Conservation (phyloP, 2,888 invertebrate species). For the Endomychus coccineus region DNA sequence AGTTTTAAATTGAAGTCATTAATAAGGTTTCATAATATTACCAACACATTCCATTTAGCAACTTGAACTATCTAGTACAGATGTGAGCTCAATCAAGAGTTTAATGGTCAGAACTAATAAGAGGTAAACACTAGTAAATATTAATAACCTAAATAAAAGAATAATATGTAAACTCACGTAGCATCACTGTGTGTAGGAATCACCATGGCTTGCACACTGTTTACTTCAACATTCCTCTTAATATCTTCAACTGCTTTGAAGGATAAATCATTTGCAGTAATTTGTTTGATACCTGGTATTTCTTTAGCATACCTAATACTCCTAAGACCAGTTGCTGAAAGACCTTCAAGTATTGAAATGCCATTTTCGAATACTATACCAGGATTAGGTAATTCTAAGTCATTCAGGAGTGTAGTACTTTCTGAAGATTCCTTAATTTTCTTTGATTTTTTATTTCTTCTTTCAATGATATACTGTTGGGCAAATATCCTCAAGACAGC, state of each 20-base stretch:
- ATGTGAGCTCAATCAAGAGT: no score
- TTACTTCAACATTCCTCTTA: constrained; percentile 66
- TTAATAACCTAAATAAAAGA: no score
- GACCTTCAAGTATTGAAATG: constrained; percentile 77
- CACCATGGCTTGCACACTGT: constrained; percentile 68
- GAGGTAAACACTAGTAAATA: no score
- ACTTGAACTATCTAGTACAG: no score
- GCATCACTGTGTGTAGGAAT: constrained; percentile 80
- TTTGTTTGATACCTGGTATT: constrained; percentile 68
- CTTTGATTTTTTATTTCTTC: constrained; percentile 29
- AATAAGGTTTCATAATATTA: no score
- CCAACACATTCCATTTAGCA: no score
- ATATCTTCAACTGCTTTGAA: constrained; percentile 80
- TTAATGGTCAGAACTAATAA: no score
- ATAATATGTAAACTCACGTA: constrained; percentile 64
- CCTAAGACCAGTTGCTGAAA: constrained; percentile 91
- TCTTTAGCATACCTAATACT: constrained; percentile 96
- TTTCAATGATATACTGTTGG: constrained; percentile 43
- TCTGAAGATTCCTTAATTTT: constrained; percentile 22
- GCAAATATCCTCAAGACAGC: constrained; percentile 64
- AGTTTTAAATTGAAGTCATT: no score
- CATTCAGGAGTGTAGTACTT: constrained; percentile 35
- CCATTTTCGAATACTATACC: constrained; percentile 45
- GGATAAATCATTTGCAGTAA: constrained; percentile 90
- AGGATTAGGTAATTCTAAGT: constrained; percentile 14